phyloP scores from a whole-genome alignment of 2,113 vertebrate species.

The Ondatra zibethicus region DNA sequence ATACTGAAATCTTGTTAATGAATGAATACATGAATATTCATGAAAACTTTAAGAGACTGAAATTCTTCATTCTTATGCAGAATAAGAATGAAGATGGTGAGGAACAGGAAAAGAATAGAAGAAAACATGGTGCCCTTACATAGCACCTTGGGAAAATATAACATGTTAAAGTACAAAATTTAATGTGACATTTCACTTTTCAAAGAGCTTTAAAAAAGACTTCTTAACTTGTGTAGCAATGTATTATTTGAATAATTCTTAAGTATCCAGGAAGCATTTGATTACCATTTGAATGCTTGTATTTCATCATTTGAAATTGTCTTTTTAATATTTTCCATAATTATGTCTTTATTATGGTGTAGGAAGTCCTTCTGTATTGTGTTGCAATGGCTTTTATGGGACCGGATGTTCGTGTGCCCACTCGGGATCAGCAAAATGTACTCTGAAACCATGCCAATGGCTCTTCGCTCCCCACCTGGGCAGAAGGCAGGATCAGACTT shows the following conservation, averaged over 20 bases:
- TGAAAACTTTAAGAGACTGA: not conserved
- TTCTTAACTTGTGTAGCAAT: not conserved
- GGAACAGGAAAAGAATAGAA: not conserved
- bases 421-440: too few species aligned
- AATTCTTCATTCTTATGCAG: not conserved
- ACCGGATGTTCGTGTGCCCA: too few species aligned
- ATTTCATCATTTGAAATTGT: not conserved
- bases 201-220: not conserved
- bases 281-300: not conserved
- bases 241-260: not conserved
- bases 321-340: not conserved
- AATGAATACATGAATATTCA: not conserved
- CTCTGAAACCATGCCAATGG: too few species aligned
- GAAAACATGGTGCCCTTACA: not conserved
- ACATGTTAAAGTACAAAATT: not conserved
- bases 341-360: not conserved
- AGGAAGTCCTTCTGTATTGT: not conserved
- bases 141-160: not conserved
- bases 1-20: not conserved
- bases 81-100: not conserved
- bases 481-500: too few species aligned
- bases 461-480: too few species aligned
- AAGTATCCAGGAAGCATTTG: not conserved
- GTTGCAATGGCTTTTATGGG: too few species aligned
- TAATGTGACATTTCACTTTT: not conserved